phyloP scores from a whole-genome alignment of 2,113 vertebrate genomes.

The Rhynchomys soricoides region DNA sequence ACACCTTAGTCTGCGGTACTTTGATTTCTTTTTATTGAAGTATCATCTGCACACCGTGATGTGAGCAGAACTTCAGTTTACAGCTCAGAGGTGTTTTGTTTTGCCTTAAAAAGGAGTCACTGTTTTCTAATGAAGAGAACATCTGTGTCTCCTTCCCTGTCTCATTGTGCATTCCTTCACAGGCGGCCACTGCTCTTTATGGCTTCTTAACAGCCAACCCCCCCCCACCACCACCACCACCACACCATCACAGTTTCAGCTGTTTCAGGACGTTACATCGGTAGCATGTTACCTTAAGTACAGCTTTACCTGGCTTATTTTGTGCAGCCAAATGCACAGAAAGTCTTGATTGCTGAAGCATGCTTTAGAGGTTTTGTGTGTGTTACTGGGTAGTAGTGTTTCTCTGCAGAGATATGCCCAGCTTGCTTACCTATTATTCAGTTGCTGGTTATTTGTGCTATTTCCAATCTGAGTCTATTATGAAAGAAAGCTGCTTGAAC shows the following conservation, averaged over 20 bases:
- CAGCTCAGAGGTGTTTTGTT: neutral
- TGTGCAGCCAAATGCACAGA: neutral
- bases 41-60: slow-evolving; percentile 43
- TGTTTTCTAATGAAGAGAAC: neutral
- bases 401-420: neutral
- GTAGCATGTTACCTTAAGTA: neutral
- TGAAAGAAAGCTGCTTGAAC: neutral
- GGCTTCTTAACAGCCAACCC: neutral
- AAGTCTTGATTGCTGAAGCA: neutral
- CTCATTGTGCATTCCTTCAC: neutral
- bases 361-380: neutral
- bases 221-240: neutral
- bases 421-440: neutral
- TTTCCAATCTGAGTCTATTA: neutral
- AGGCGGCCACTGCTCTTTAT: neutral
- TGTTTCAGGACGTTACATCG: neutral
- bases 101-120: neutral
- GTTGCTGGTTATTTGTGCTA: neutral
- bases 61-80: neutral
- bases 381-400: neutral
- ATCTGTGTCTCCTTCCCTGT: neutral
- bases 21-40: slow-evolving; percentile 43
- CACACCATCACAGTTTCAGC: neutral
- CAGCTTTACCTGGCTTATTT: neutral
- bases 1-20: neutral